Base-by-base conservation (phyloP, 2,888 invertebrate genomes). In the Lypha dubia region DNA sequence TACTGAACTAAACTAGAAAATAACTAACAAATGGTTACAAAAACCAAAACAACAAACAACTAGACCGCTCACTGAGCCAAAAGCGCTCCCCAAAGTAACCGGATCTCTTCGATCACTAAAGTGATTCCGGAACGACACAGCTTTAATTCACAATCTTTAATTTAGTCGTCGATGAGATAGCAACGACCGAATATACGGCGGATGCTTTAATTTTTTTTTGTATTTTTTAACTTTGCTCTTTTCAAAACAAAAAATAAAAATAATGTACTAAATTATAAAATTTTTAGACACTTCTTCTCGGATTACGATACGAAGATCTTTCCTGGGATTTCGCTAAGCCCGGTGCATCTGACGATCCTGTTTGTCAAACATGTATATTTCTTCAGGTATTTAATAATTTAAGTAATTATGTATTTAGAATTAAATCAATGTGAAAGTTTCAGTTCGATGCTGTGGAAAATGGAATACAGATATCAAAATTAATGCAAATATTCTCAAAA, bases 251-350 rank as follows among this genome's bases (percentile, higher is more conserved):
- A 15, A 41, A 41, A 17, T 0, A 46, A 53, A 3, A 24, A 9
- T 24, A 49, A 20, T 11, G 13, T 13, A 24, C 32, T 11, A 41
- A 17, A 38, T 15, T 22, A 8, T 11, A 46, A 0, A 5, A 5
- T 28, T 32, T 13, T 0, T 49, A 98, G 98, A 96, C 96, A 84
- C 94, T 98, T 60, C 93, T 98, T 49, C 93, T 98, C 65, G 97
- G 98, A 28, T 93, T 98, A 63, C 94, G 96, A 60, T 98, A 97
- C 89, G 97, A 97, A 89, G 97, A 98, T 89, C 93, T 98, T 86
- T 97, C 97, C 17, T 98, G 98, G 98, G 98, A 98, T 91, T 96
- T 96, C 91, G 97, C 97, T 0, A 95, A 97, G 89, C 96, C 96
- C 0, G 96, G 96, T 89, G 96, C 96, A 89, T 93, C 93, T 89